Base-by-base conservation (phyloP, 2,888 invertebrate species). In the Cosmia trapezina region DNA sequence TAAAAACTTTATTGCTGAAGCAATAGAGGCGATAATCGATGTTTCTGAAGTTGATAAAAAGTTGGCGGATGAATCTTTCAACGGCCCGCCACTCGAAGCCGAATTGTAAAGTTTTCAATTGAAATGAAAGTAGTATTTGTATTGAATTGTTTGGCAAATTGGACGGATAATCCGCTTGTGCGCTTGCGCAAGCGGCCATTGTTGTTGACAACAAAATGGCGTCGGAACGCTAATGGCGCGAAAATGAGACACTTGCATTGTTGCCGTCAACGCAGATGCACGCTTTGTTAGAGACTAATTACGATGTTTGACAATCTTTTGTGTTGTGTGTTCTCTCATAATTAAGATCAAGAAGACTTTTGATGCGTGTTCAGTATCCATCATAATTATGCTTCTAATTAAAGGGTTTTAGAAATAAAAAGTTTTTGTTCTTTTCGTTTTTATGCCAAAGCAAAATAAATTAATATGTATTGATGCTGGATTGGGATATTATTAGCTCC, bases 131-230 rank as follows among this genome's bases (percentile, higher is more conserved):
- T 86, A 78, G 77, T 86, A 86, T 84, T 88, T 85, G 87, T 87
- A 89, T 90, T 88, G 91, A 90, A 91, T 90, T 90, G 90, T 88
- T 89, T 89, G 89, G 87, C 88, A 92, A 94, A 94, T 93, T 93
- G 91, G 89, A 88, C 86, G 93, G 89, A 89, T 94, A 91, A 93
- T 92, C 93, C 86, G 91, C 84, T 87, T 90, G 88, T 87, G 87
- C 87, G 88, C 84, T 86, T 90, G 90, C 91, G 88, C 88, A 87
- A 88, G 88, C 87, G 88, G 90, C 88, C 84, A 86, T 89, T 89
- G 87, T 90, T 89, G 65, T 66, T 71, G 66, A 73, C 70, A 78
- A 87, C 86, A 89, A 90, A 87, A 91, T 91, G 91, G 91, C 89
- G 89, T 86, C 79, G 73, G 66, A 61, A 67, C 74, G 82, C 76